Base-by-base conservation (phyloP, 2,888 invertebrate genomes). In the Phoronis australis region DNA sequence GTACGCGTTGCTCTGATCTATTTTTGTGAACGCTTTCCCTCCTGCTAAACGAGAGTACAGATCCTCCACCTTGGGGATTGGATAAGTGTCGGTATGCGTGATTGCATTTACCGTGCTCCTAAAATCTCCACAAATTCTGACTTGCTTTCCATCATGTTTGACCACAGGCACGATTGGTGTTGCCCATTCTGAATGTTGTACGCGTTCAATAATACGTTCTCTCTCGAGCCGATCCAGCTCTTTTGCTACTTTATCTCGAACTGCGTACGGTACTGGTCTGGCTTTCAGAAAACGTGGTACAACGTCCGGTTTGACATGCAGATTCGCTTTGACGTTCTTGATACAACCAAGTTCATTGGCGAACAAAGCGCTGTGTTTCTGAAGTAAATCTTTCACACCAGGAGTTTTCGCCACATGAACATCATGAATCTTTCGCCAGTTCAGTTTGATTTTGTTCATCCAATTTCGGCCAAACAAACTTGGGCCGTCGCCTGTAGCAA, bases 21-120 rank as follows among this genome's bases (percentile, higher is more conserved):
- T 22, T 18, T 55, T 54, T 2, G 27, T 37, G 40, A 45, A 54
- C 26, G 12, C n/a, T 25, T 12, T 26, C 20, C 43, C 44, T 1
- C 41, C 49, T 4, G 45, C 15, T 12, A 54, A 20, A 37, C 45
- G 43, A 27, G 49, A 42, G 38, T 60, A 57, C n/a, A 64, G 31
- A 37, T 64, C 62, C 25, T 61, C 61, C 12, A 56, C 55, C 18
- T 51, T 45, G 3, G 62, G 57, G 5, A 65, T 40, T 12, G 61
- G 65, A 38, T 64, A 61, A 44, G 40, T 23, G 12, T 57, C 46
- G 3, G 38, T 24, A 9, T 25, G 18, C 2, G 48, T 22, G 6
- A 21, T 42, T 23, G 18, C 44, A 22, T 57, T 59, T 4, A 59
- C 42, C 4, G 55, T 53, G 6, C 35, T 21, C 23, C 46, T 56